Evolutionary conservation across 2,888 invertebrate genomes (phyloP).

Genomic region (Dugesia japonica): DNA sequence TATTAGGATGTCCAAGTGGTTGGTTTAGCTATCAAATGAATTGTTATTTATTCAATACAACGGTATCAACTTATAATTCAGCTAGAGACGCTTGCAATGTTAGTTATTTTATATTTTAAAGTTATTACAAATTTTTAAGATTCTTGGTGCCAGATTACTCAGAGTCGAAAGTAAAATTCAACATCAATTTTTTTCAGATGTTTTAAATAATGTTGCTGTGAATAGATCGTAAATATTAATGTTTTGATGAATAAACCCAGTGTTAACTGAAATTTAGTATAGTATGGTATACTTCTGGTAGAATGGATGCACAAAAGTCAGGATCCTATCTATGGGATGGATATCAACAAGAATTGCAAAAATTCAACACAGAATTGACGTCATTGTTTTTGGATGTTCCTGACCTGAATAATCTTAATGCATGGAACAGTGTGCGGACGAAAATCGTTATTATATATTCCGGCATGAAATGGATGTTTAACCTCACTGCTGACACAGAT

Average conservation of each 20-base stretch:
- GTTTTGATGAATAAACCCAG: no score
- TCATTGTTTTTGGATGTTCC: not conserved
- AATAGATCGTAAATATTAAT: no score
- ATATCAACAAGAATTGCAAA: not conserved
- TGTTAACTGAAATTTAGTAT: not conserved
- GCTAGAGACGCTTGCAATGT: not conserved
- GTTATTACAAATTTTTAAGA: not conserved
- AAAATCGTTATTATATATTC: not conserved
- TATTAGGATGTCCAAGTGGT: not conserved
- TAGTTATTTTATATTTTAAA: not conserved
- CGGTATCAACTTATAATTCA: not conserved
- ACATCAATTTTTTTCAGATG: not conserved
- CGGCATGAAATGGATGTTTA: conserved; percentile 24
- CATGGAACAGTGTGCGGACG: not conserved
- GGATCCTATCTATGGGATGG: conserved; percentile 13
- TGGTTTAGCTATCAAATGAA: not conserved
- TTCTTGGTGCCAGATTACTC: not conserved
- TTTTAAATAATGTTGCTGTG: no score
- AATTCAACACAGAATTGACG: not conserved
- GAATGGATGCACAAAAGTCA: not conserved
- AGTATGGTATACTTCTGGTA: not conserved
- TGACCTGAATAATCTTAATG: not conserved
- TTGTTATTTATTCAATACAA: not conserved
- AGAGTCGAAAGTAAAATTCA: not conserved
- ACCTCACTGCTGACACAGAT: not conserved